phyloP scores from a whole-genome alignment of 2,888 invertebrate genomes.

The Strigamia transsilvanica region DNA sequence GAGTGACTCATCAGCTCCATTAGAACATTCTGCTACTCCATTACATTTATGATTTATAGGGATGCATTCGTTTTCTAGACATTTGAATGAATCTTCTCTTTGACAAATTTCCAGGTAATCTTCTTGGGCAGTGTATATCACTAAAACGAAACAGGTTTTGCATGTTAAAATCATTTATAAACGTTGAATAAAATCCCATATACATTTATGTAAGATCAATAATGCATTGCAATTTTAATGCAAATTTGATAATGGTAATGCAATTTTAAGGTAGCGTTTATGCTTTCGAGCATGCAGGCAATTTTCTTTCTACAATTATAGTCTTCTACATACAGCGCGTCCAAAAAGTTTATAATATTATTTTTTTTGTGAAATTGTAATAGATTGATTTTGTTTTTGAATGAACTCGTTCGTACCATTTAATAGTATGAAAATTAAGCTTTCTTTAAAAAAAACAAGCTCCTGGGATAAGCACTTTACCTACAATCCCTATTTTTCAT shows the following conservation, averaged over 20 bases:
- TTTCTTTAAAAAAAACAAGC: no score
- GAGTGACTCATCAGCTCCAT: conserved; percentile 54
- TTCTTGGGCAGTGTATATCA: conserved; percentile 1
- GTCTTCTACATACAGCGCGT: not conserved
- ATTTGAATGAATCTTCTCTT: conserved; percentile 53
- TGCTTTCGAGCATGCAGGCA: not conserved
- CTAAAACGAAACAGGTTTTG: not conserved
- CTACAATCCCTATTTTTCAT: no score
- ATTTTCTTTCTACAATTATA: not conserved
- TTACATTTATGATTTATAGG: conserved; percentile 58
- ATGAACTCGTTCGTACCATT: no score
- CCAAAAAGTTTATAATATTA: no score
- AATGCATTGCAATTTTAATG: not conserved
- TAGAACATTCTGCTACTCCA: conserved; percentile 58
- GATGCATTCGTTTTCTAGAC: conserved; percentile 57
- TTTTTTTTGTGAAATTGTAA: no score
- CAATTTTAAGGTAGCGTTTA: not conserved
- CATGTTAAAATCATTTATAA: not conserved
- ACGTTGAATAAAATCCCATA: not conserved
- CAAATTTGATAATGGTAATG: not conserved
- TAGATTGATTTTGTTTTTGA: no score
- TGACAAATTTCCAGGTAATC: conserved; percentile 21
- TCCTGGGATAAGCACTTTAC: no score
- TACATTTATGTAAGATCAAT: no score
- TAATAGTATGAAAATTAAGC: no score